These are phyloP conservation scores for Sclerurus mexicanus DNA, from an alignment of 2,113 vertebrate genomes.

Conservation along the genomic window DNA sequence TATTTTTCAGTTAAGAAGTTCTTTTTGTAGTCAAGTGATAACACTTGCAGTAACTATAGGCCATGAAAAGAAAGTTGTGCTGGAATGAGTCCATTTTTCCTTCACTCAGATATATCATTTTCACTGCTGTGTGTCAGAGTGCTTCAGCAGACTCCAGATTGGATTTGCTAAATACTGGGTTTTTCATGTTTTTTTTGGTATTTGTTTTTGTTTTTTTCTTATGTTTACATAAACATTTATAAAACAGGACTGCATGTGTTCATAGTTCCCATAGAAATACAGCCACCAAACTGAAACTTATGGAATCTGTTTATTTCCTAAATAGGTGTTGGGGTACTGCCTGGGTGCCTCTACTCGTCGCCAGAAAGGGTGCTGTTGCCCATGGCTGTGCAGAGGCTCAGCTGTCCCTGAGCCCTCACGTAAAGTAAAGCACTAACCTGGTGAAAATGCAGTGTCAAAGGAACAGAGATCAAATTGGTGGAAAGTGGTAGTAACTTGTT, in stretches of 20 bases:
- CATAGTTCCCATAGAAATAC: not conserved
- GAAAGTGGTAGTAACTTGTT: not conserved
- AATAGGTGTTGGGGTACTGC: not conserved
- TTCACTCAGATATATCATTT: not conserved
- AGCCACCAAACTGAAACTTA: not conserved
- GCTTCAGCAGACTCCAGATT: not conserved
- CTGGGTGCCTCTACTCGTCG: rapidly evolving
- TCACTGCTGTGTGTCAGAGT: not conserved
- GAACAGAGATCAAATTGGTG: not conserved
- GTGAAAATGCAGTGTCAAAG: not conserved
- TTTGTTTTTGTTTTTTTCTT: not conserved
- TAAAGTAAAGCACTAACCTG: not conserved
- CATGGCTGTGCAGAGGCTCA: rapidly evolving
- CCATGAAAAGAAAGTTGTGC: not conserved
- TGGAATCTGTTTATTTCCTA: not conserved
- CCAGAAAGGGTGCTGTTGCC: not conserved
- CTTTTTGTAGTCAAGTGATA: not conserved
- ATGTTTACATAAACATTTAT: not conserved
- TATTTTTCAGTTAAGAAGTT: not conserved
- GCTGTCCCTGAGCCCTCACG: not conserved
- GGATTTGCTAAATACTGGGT: not conserved
- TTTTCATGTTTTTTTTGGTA: not conserved
- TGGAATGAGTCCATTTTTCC: not conserved
- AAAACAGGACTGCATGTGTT: not conserved
- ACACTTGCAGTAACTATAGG: not conserved